Evolutionary conservation across 2,797 vertebrate genomes (phyloP), one percentile per base, ranked within the genome.

Genomic region (Falco cherrug): DNA sequence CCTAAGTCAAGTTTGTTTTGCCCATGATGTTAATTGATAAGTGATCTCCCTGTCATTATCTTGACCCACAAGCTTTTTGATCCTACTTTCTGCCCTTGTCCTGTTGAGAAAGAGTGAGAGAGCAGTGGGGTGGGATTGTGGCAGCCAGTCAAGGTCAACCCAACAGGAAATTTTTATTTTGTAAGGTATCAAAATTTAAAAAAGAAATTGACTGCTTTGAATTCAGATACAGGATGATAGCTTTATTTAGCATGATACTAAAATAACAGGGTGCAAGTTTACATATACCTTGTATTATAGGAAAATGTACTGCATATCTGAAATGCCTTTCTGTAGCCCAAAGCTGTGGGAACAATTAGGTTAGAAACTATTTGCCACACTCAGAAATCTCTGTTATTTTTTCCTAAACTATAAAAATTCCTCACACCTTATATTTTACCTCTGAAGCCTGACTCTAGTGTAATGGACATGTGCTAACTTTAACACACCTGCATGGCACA

Each of bases 11-110:
- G 14, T 45, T 53, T 41, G 7, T 71, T 92, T 79, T 85, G 25
- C 8, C 35, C 11, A 2, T 57, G 9, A 57, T 21, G 6, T 6
- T 16, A 67, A 35, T 18, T 39, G 31, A 33, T 43, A 48, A 67
- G 18, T 48, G 18, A 43, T 35, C 3, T 51, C 9, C 3, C 10
- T 43, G 6, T 51, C 29, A 81, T 77, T 60, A 21, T n/a, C 18
- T 50, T 87, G n/a, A 53, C 13, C 4, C 10, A 7, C 5, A 37
- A 39, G 18, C 1, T 48, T 86, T 89, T 80, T 69, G 16, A 54
- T 78, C 7, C 16, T 47, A 9, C 6, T 51, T 70, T 70, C 5
- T 74, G 5, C 4, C 26, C 0, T 0, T 35, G 5, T 41, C 39
- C 28, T 54, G 5, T 37, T 45, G 35, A 87, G 48, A 5, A 41